phyloP scores from a whole-genome alignment of 2,797 vertebrate species.

The Anniella stebbinsi region DNA sequence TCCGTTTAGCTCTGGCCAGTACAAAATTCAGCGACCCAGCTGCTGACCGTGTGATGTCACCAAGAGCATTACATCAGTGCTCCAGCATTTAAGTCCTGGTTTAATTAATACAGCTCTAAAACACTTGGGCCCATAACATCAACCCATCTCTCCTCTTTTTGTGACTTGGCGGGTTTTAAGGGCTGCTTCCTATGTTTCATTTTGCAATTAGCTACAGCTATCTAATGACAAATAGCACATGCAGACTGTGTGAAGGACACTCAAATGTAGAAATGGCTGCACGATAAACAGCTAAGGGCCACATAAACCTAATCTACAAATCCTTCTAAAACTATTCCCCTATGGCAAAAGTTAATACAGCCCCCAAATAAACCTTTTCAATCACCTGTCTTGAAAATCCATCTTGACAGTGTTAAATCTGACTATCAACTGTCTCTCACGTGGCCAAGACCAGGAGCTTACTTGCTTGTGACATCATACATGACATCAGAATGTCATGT shows the following conservation, averaged over 20 bases:
- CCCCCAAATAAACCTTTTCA: too few relatives aligned
- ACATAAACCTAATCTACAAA: too few relatives aligned
- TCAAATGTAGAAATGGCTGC: background rate
- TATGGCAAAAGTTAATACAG: too few relatives aligned
- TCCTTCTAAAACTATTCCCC: too few relatives aligned
- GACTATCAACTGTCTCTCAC: too few relatives aligned
- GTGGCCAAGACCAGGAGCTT: background rate
- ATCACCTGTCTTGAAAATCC: too few relatives aligned
- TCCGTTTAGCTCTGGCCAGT: too few relatives aligned
- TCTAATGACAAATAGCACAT: background rate
- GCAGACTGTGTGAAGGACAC: too few relatives aligned
- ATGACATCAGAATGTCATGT: background rate
- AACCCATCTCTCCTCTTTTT: background rate
- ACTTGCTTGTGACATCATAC: background rate
- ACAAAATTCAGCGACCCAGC: too few relatives aligned
- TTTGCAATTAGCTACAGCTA: background rate
- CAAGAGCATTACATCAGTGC: too few relatives aligned
- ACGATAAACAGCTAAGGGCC: background rate
- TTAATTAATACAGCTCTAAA: background rate
- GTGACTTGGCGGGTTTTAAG: background rate
- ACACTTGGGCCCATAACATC: background rate
- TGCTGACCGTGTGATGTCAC: too few relatives aligned
- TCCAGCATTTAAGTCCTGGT: background rate
- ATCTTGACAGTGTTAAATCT: too few relatives aligned
- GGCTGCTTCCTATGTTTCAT: background rate